These are phyloP conservation scores for Harlomillsia oculata DNA, from an alignment of 1,140 invertebrate genomes.

Conservation along the genomic window DNA sequence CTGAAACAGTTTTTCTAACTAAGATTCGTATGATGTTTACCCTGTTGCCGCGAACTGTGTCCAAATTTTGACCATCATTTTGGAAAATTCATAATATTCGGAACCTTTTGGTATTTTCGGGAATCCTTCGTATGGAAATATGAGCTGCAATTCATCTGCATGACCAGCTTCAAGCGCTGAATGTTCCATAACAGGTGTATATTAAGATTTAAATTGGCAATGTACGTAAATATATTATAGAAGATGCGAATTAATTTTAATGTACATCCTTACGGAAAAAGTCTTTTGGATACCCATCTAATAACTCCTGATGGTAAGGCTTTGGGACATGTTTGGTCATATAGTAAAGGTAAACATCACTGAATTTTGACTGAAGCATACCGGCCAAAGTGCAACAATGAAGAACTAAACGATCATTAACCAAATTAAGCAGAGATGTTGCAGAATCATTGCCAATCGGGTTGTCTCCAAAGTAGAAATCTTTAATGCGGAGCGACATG, in stretches of 20 bases:
- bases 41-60: slow-evolving; percentile 13
- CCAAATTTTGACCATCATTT: slow-evolving; percentile 24
- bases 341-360: slow-evolving; percentile 22
- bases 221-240: no score
- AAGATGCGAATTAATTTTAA: no score
- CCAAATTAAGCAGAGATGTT: slow-evolving; percentile 46
- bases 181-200: no score
- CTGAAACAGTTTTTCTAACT: no score
- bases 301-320: not conserved
- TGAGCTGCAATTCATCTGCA: slow-evolving; percentile 29
- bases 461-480: slow-evolving; percentile 47
- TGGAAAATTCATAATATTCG: slow-evolving; percentile 16
- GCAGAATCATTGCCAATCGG: slow-evolving; percentile 45
- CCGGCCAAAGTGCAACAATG: slow-evolving; percentile 2
- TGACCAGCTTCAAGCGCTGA: slow-evolving; percentile 19
- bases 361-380: not conserved
- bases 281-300: slow-evolving; percentile 6
- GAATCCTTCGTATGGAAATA: slow-evolving; percentile 22
- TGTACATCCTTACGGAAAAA: no score
- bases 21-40: not conserved
- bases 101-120: slow-evolving; percentile 13
- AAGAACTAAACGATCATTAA: slow-evolving; percentile 9
- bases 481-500: not conserved
- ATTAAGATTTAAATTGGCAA: no score
- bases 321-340: slow-evolving; percentile 2